Base-by-base conservation (phyloP, 2,797 vertebrate species). In the Etheostoma perlongum region DNA sequence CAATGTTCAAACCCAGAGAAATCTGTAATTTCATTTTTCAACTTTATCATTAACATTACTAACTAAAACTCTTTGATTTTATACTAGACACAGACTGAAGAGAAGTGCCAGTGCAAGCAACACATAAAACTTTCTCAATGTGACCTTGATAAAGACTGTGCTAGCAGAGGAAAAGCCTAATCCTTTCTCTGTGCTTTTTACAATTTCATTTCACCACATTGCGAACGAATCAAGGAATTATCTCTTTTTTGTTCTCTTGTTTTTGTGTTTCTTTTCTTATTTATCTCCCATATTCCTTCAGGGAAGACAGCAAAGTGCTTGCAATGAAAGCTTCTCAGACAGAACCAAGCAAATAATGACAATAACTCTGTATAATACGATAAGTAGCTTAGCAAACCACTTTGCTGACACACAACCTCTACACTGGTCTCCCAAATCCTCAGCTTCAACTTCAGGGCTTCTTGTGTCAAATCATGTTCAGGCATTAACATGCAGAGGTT, bases 351-450 rank as follows among this genome's bases (percentile, higher is more conserved):
- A 86, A 82, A 90, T 85, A 76, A 87, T 72, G 73, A 90, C 90
- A 88, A 91, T 89, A 87, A 89, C 73, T 78, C 81, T 53, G 58
- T 72, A 81, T 89, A 90, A 91, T 83, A 71, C 72, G 33, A 83
- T 91, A 93, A 92, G 91, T 87, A 87, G 92, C 91, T 91, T 91
- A 92, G 82, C 84, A 72, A 80, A 84, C 78, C 76, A 86, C 74
- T 78, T 83, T 86, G 76, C 87, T 86, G 85, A 92, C 87, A 89
- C 87, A 67, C 81, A 87, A 81, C 75, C 83, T 85, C 60, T 67
- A 82, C 86, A 85, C 85, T 73, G 70, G 74, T 78, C 79, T 52
- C 51, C 54, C 48, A 80, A 88, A 88, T 90, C 85, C 77, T 72
- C 36, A 5, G 67, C 81, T 78, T 87, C 82, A 78, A 87, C 89